Evolutionary conservation across 2,113 vertebrate genomes (phyloP), one percentile per base, ranked within the genome.

Genomic region (Sinocyclocheilus anshuiensis): DNA sequence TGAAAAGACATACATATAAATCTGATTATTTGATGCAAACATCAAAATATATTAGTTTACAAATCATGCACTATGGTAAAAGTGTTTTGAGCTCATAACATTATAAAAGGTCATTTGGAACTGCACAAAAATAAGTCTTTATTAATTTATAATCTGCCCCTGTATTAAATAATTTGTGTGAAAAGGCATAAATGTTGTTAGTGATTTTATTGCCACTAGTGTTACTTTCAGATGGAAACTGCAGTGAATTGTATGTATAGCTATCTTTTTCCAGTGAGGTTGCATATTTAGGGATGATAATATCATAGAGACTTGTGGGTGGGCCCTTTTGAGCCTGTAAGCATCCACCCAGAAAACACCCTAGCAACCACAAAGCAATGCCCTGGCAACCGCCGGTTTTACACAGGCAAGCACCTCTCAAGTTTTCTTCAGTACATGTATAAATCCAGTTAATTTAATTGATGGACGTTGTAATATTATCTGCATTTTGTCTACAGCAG

Each of bases 351-450:
- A 77, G 24, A 77, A 53, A 55, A 53, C 48, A 53, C 45, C 24
- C 77, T 36, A 33, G 50, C 53, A 78, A 57, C 53, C 53, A 59
- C 50, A 55, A 55, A 78, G 53, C 53, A 59, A 39, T 79, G 20
- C 5, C 29, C 50, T 57, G 53, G 20, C 18, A 55, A 75, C 39
- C 5, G 6, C 24, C 3, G 20, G 29, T n/a, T 79, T 39, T 79
- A 18, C 53, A 36, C 4, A 6, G 26, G 6, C 77, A 79, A 2
- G 33, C 69, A 72, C 33, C 8, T 22, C 69, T 42, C 33, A 72
- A 6, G 39, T 11, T 12, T 33, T 36, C 77, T 59, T 59, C 53
- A 36, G 26, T 20, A 20, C 10, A 59, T 10, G 57, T 3, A n/a
- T 36, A 76, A 48, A 50, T 76, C 42, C 3, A 59, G 4, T 59